A percentile compares a stretch with the other conserved stretches of the same genome.
Conservation (phyloP, 2,797 vertebrate species). For the Liparis tanakae region DNA sequence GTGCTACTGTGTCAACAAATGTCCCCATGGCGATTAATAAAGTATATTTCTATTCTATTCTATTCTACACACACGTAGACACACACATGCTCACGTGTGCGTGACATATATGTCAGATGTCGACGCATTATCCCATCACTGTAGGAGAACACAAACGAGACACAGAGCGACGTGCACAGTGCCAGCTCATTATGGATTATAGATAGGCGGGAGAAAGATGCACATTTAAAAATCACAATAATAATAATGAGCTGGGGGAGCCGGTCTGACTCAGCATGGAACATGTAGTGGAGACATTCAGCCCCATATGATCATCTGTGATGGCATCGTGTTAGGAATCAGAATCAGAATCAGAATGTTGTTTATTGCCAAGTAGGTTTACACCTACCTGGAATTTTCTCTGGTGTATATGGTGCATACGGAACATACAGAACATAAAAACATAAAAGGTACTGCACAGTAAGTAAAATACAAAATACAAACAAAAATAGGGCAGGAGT, state of each 20-base stretch:
- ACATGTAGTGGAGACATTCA: conserved; percentile 38
- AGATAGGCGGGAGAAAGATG: conserved; percentile 55
- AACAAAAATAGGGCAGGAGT: no score
- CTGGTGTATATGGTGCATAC: no score
- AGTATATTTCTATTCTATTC: no score
- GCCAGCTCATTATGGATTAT: conserved; percentile 71
- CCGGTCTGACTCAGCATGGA: conserved; percentile 65
- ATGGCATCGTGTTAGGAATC: conserved; percentile 24
- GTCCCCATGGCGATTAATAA: no score
- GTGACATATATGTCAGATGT: conserved; percentile 42
- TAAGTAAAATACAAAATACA: no score
- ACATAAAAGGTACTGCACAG: no score
- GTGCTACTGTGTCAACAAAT: no score
- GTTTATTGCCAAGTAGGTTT: no score
- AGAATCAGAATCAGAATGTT: no score
- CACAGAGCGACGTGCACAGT: conserved; percentile 34
- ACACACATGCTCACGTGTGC: conserved; percentile 1
- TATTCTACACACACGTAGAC: no score
- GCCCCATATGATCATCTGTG: conserved; percentile 26
- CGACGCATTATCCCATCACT: conserved; percentile 60
- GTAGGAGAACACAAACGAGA: conserved; percentile 40
- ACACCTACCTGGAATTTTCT: no score
- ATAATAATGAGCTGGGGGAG: conserved; percentile 40
- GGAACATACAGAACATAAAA: no score
- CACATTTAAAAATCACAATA: conserved; percentile 65